Percentiles rank a stretch among this genome's conserved stretches.
Conservation (phyloP, 2,888 invertebrate genomes). For the Prosapia bicincta region DNA sequence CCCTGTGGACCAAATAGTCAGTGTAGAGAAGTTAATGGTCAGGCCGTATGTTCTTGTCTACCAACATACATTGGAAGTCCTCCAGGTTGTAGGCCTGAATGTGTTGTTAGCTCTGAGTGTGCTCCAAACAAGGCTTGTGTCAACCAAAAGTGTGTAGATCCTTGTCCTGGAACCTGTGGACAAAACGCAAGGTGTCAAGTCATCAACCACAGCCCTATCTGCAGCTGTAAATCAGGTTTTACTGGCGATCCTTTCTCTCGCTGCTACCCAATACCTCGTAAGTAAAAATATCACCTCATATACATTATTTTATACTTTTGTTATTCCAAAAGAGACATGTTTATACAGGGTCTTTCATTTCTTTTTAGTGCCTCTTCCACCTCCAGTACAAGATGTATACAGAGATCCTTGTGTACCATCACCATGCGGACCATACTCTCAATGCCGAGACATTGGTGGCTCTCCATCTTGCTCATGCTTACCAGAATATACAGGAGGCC, state of each 20-base stretch:
- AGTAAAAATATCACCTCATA: constrained; percentile 14
- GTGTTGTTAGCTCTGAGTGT: constrained; percentile 58
- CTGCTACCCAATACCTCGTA: constrained; percentile 49
- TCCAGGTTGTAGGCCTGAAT: constrained; percentile 58
- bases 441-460: constrained; percentile 65
- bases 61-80: constrained; percentile 68
- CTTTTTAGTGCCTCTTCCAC: constrained; percentile 36
- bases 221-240: constrained; percentile 58
- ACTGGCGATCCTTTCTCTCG: constrained; percentile 65
- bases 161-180: constrained; percentile 71
- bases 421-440: constrained; percentile 74
- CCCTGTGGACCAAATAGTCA: constrained; percentile 61
- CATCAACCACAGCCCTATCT: constrained; percentile 71
- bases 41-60: constrained; percentile 68
- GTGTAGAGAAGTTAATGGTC: constrained; percentile 65
- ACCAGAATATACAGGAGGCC: constrained; percentile 61
- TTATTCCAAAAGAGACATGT: too few relatives aligned
- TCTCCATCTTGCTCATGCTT: constrained; percentile 67
- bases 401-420: constrained; percentile 62
- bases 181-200: constrained; percentile 68
- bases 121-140: constrained; percentile 64
- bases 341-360: too few relatives aligned
- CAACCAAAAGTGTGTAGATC: constrained; percentile 65
- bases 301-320: too few relatives aligned
- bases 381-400: constrained; percentile 31